Evolutionary conservation across 2,113 vertebrate genomes (phyloP).

Genomic region (Sciurus niger): DNA sequence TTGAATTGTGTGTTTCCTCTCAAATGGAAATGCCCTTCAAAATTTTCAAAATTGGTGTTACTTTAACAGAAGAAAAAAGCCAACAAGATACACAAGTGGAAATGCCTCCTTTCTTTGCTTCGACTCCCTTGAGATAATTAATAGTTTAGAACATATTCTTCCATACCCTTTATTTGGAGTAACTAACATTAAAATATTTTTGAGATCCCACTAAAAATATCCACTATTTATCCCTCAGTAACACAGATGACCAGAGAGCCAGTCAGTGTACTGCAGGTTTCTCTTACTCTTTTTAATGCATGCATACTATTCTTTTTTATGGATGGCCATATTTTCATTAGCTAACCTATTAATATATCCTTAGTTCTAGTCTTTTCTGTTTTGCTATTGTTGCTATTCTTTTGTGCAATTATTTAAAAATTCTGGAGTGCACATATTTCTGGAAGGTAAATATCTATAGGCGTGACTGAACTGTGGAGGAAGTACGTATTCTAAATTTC

Average conservation of each 20-base stretch:
- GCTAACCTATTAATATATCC: background rate
- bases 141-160: slow-evolving; percentile 26
- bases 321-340: slow-evolving; percentile 1
- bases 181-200: background rate
- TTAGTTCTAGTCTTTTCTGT: background rate
- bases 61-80: background rate
- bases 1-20: background rate
- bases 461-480: background rate
- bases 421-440: background rate
- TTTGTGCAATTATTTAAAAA: background rate
- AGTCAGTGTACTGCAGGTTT: background rate
- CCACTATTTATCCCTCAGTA: background rate
- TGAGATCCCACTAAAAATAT: background rate
- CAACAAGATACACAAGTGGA: background rate
- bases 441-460: background rate
- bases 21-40: slow-evolving; percentile 57
- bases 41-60: slow-evolving; percentile 16
- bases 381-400: background rate
- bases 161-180: background rate
- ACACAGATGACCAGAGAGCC: too few species aligned
- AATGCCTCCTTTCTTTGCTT: background rate
- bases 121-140: slow-evolving; percentile 44
- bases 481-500: background rate
- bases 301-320: background rate
- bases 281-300: slow-evolving; percentile 15